Conservation (phyloP, 2,113 vertebrate genomes). For the Chlorodrepanis virens region DNA sequence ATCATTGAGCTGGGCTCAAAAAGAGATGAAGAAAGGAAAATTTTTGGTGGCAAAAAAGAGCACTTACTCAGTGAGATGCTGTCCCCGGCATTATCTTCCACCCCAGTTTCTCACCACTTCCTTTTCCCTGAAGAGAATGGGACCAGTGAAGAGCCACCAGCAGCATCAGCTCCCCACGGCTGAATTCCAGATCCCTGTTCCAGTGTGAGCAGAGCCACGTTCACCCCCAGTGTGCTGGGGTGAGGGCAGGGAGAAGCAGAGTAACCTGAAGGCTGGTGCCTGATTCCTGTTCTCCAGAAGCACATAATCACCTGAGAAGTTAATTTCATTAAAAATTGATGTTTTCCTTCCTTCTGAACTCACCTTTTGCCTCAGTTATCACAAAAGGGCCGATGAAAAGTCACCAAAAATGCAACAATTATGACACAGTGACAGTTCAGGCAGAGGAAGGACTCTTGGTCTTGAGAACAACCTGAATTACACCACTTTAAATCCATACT, state of each 20-base stretch:
- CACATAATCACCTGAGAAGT: background rate
- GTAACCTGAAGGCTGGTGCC: background rate
- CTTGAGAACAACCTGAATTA: background rate
- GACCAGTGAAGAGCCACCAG: background rate
- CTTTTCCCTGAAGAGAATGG: background rate
- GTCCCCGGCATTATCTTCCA: background rate
- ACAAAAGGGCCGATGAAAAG: background rate
- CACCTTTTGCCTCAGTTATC: background rate
- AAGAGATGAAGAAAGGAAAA: background rate
- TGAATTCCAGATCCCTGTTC: background rate
- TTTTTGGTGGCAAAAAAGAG: background rate
- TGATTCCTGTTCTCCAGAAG: background rate
- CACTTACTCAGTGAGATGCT: background rate
- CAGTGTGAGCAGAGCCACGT: background rate
- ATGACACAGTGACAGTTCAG: background rate
- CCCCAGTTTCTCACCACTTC: background rate
- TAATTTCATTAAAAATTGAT: background rate
- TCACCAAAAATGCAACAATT: background rate
- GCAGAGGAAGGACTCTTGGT: background rate
- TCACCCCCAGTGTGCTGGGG: rapidly evolving
- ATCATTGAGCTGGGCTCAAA: background rate
- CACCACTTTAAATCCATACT: background rate
- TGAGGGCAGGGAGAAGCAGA: background rate
- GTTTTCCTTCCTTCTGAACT: background rate
- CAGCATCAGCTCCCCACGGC: background rate